Evolutionary conservation across 2,888 invertebrate species (phyloP), one percentile per base, ranked within the genome.

Genomic region (Leucoma salicis): DNA sequence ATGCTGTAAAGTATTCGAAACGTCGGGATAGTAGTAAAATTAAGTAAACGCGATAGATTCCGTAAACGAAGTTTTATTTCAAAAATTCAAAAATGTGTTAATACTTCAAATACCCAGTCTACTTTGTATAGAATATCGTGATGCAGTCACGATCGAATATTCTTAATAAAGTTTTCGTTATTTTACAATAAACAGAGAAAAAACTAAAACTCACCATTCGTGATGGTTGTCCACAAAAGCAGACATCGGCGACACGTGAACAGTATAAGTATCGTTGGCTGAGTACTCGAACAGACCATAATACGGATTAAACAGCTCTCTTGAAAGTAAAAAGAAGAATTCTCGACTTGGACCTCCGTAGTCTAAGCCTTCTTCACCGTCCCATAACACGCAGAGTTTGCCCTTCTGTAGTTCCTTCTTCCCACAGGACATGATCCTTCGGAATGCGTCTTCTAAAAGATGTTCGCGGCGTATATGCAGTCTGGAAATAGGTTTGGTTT

Each of bases 251-350:
- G 96, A 96, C 46, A 97, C 95, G 83, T 97, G 96, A 14, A 99
- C 98, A 4, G 98, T 99, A 78, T 99, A 99, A 0, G 98, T 98
- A 73, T 99, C 98, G 74, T 98, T 98, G 33, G 98, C 98, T 0
- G 98, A 98, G 79, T 99, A 99, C 86, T 99, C 99, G 82, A 99
- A 99, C 46, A 99, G 92, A 0, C 99, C 99, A 69, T 99, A 99
- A 82, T 99, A 99, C 0, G 99, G 99, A 91, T 99, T 99, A 89
- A 99, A 99, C 7, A 99, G 92, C 78, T 99, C 98, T 39, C 99
- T 91, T 0, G 98, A 99, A n/a, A 99, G 91, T 16, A 99, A 92
- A 84, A 98, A 99, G 92, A 99, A 99, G 89, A 99, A 98, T 87
- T 99, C 99, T 16, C 98, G 91, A 8, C 98, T 98, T 1, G 99